Evolutionary conservation across 2,888 invertebrate genomes (phyloP).

Genomic region (Eupithecia centaureata): DNA sequence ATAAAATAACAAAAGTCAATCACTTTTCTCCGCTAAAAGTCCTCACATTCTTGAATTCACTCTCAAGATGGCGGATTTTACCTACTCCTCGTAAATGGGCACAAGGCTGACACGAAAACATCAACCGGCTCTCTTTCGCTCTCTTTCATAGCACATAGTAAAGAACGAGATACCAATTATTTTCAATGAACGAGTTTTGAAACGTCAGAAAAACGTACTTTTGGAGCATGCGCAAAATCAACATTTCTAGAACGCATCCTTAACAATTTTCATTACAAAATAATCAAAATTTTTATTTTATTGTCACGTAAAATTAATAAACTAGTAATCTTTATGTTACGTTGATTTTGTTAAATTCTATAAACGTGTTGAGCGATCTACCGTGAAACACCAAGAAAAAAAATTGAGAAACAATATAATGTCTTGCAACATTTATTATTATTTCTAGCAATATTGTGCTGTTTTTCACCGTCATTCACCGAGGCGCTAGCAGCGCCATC

Average conservation of each 20-base stretch:
- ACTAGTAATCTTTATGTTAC: too few relatives aligned
- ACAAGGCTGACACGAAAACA: conserved; percentile 85
- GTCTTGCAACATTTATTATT: conserved; percentile 20
- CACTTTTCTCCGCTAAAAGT: conserved; percentile 79
- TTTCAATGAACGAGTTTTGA: conserved; percentile 61
- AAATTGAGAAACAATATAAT: conserved; percentile 17
- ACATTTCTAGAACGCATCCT: conserved; percentile 65
- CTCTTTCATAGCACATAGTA: conserved; percentile 70
- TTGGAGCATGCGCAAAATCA: conserved; percentile 76
- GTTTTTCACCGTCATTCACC: conserved; percentile 24
- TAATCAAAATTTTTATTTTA: conserved; percentile 45
- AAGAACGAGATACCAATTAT: conserved; percentile 72
- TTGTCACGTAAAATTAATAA: too few relatives aligned
- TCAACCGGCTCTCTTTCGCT: conserved; percentile 80
- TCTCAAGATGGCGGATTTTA: conserved; percentile 87
- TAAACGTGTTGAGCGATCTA: background rate
- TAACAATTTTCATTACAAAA: conserved; percentile 43
- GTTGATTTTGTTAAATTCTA: background rate
- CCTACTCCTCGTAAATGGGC: conserved; percentile 83
- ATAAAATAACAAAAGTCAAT: conserved; percentile 76
- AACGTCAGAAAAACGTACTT: conserved; percentile 76
- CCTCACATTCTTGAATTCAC: conserved; percentile 85
- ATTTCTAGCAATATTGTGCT: conserved; percentile 44
- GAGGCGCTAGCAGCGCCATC: conserved; percentile 64
- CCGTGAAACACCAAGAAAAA: conserved; percentile 8